Evolutionary conservation across 2,113 vertebrate genomes (phyloP), one percentile per base, ranked within the genome.

Genomic region (Melanerpes formicivorus): DNA sequence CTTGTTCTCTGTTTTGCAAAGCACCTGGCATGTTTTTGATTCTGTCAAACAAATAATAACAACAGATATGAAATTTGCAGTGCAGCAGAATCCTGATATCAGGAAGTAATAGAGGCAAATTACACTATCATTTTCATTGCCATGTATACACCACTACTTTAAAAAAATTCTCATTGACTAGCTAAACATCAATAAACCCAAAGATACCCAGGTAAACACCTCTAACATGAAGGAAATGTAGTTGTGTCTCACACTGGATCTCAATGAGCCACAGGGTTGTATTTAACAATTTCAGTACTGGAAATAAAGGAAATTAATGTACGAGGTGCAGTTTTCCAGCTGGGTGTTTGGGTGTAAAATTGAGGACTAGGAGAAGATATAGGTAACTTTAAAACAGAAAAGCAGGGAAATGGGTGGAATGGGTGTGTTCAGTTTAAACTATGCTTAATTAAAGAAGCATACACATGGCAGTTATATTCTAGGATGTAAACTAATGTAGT

Each of bases 41-140:
- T 95, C 95, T 96, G 96, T 96, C 96, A 96, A 96, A 96, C 87
- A 96, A 96, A 96, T 95, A 96, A 96, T 95, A 96, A 96, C 91
- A 95, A 94, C 91, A 96, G 89, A 96, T 91, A 91, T 95, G 94
- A 96, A 96, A 96, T 94, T 96, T 94, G 91, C 76, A 96, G 95
- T 94, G 87, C 76, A 94, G 91, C 72, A 96, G 89, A 93, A 94
- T 92, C 82, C 91, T 95, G 93, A 55, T 90, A 94, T 95, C 73
- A 95, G 95, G 95, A 96, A 95, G 89, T 74, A 94, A 92, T 71
- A 96, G 94, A 92, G 84, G 96, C 65, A 96, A 93, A 92, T 94
- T 94, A 96, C 34, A 85, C 94, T 92, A 80, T 94, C 62, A 95
- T 95, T 90, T 59, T 93, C 82, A 94, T 93, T 90, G 81, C 92